Base-by-base conservation (phyloP, 2,113 vertebrate species). In the Nibea coibor region DNA sequence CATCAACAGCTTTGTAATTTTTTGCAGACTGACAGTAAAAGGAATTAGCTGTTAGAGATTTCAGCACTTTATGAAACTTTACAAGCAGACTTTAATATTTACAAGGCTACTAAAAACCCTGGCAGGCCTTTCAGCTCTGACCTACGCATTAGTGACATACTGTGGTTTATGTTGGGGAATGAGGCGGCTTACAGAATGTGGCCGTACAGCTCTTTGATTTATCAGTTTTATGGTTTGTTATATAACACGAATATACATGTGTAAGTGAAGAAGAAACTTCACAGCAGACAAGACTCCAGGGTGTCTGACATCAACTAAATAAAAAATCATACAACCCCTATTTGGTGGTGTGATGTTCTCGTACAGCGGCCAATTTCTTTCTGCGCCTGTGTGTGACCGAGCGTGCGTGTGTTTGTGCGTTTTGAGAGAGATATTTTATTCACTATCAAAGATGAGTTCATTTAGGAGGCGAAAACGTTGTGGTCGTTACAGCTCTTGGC, bases 21-120 rank as follows among this genome's bases (percentile, higher is more conserved):
- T 95, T 94, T 94, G 94, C 94, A 95, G 93, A 94, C 95, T 95
- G 96, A 97, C 96, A 96, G 96, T 97, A 89, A 97, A 97, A 96
- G 96, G 82, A 92, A 96, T 95, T 95, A 95, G 95, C 96, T 96
- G 96, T 96, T 96, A 94, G 96, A 96, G 94, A 96, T 97, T 97
- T 97, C 97, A 96, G 96, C 97, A 98, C 97, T 98, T 98, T 97
- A 96, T 98, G 98, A 97, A 97, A 97, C 96, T 98, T 99, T 98
- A 99, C 97, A 98, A 96, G 96, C 95, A 91, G 94, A 96, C 95
- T 98, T 97, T 96, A 96, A 96, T 97, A 97, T 99, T 98, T 99
- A 98, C 97, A 98, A 97, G 97, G 96, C 96, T 94, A 96, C 96
- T 97, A 96, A 97, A 97, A 96, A 81, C 95, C 93, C 96, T 97